Percentiles rank a stretch among this genome's conserved stretches.
phyloP scores from a whole-genome alignment of 2,113 vertebrate species.

The Setophaga petechia region DNA sequence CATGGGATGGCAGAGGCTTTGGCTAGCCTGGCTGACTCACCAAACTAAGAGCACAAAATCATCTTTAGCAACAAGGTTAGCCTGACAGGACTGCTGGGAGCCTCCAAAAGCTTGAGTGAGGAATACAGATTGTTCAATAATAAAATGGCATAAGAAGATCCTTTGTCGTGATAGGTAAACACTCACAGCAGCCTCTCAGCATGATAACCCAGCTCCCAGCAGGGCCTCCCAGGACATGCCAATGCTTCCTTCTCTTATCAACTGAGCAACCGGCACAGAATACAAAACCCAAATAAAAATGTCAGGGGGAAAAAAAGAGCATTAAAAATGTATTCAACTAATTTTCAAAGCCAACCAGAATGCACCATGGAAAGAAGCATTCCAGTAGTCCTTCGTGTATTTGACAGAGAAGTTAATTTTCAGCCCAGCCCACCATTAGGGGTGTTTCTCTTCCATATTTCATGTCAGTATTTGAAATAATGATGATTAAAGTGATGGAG shows the following conservation, averaged over 20 bases:
- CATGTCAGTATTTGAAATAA: background rate
- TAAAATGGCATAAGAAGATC: conserved; percentile 25
- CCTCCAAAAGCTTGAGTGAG: background rate
- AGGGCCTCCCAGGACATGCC: background rate
- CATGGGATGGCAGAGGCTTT: background rate
- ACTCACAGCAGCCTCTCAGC: conserved; percentile 22
- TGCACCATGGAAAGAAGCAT: background rate
- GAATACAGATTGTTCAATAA: conserved; percentile 40
- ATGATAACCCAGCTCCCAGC: background rate
- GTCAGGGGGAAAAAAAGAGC: background rate
- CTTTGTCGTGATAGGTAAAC: background rate
- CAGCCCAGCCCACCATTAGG: background rate
- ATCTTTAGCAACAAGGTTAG: background rate
- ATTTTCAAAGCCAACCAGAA: conserved; percentile 9
- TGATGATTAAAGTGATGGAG: background rate
- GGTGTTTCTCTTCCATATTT: background rate
- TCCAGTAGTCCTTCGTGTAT: background rate
- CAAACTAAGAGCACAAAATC: background rate
- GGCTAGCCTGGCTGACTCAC: background rate
- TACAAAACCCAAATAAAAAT: background rate
- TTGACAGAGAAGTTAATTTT: background rate
- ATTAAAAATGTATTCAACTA: background rate
- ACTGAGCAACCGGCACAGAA: background rate
- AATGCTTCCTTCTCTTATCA: background rate
- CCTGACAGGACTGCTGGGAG: conserved; percentile 28